Evolutionary conservation across 2,888 invertebrate genomes (phyloP).

Genomic region (Pandemis cinnamomeana): DNA sequence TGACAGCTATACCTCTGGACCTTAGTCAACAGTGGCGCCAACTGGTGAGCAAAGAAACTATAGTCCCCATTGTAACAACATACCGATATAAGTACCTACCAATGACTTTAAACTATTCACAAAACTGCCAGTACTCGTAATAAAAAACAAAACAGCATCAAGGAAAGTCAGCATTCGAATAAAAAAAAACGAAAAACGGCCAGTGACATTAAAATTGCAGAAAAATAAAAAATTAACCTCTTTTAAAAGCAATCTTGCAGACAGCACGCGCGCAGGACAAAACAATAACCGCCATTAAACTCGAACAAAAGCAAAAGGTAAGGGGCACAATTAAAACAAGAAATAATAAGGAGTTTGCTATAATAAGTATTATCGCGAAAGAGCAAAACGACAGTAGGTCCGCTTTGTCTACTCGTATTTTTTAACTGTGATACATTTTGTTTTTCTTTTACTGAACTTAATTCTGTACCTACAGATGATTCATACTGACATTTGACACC

Average conservation of each 20-base stretch:
- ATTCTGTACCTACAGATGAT: not conserved
- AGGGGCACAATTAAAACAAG: constrained; percentile 84
- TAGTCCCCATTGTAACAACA: too few species aligned
- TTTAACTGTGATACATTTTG: not conserved
- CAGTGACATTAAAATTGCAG: constrained; percentile 41
- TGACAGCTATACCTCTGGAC: too few species aligned
- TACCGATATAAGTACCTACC: too few species aligned
- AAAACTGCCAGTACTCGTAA: constrained; percentile 2
- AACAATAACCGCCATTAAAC: constrained; percentile 83
- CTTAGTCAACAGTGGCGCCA: too few species aligned
- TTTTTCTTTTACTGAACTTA: not conserved
- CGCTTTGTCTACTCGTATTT: constrained; percentile 1
- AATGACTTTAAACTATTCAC: too few species aligned
- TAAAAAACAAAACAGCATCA: constrained; percentile 21
- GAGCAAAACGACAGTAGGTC: constrained; percentile 25
- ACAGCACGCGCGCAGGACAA: constrained; percentile 73
- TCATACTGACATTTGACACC: too few species aligned
- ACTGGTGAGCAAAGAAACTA: too few species aligned
- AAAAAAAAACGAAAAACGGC: constrained; percentile 25
- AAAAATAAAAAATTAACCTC: constrained; percentile 44
- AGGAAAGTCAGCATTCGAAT: constrained; percentile 25
- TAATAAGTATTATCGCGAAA: constrained; percentile 79
- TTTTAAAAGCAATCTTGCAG: constrained; percentile 62
- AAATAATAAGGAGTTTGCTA: constrained; percentile 83
- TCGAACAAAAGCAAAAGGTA: constrained; percentile 82